Evolutionary conservation across 2,797 vertebrate genomes (phyloP), one percentile per base, ranked within the genome.

Genomic region (Gallinago nigripennis): DNA sequence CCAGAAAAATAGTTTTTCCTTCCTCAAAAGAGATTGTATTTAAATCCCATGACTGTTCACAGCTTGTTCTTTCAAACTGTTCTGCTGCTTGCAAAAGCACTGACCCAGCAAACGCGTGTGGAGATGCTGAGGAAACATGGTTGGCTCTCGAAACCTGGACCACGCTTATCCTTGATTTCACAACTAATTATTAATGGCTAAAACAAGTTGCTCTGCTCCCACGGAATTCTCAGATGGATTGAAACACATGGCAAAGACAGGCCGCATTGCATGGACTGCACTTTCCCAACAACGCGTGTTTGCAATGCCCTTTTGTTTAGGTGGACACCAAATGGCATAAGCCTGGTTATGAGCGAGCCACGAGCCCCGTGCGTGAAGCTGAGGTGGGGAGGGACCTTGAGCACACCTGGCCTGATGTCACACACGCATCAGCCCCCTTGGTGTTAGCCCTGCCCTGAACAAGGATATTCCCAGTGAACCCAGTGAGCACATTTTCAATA

Each of bases 351-450:
- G 23, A 35, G 46, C 12, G 8, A 33, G 50, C 30, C 70, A 9
- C 4, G 2, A 2, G 25, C 1, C 1, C 33, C 33, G 31, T 30
- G 61, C 30, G 1, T 8, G 24, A 15, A 33, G 50, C 80, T 39
- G 33, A 10, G 6, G 46, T 1, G 0, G 21, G 41, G 68, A 45
- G 53, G 39, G 68, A 10, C 3, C 39, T 18, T 2, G 4, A 37
- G 66, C 35, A 1, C 4, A 4, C 31, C 28, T 48, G 53, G n/a
- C 33, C 69, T 51, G 25, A 15, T 8, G 61, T 8, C 56, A 4
- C 12, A 27, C 61, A 54, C 39, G 6, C 28, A 3, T 24, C 46
- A 65, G 46, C 58, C 57, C 53, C 16, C 0, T 3, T 41, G 73
- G 30, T 20, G 15, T 37, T 13, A 15, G 33, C 43, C 27, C 66